Conservation (phyloP, 2,888 invertebrate species). For the Mactromeris polynyma region DNA sequence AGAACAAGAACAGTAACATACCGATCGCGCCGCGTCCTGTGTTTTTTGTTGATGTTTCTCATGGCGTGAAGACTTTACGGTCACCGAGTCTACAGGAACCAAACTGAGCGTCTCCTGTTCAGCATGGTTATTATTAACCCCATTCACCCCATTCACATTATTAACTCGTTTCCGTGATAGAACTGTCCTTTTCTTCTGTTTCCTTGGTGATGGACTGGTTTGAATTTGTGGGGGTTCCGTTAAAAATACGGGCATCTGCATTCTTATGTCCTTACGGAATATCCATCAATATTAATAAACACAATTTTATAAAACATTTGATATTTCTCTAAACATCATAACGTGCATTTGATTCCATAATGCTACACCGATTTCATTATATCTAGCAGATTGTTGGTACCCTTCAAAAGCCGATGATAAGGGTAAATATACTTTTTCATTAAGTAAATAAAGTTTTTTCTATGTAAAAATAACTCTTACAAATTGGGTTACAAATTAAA, state of each 20-base stretch:
- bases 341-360: too few relatives aligned
- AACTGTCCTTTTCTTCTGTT: conserved; percentile 48
- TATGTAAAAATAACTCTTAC: background rate
- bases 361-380: too few relatives aligned
- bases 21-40: conserved; percentile 48
- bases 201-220: conserved; percentile 49
- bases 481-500: too few relatives aligned
- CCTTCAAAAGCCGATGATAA: too few relatives aligned
- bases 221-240: conserved; percentile 68
- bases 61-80: conserved; percentile 19
- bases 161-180: conserved; percentile 8
- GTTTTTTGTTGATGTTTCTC: conserved; percentile 29
- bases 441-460: too few relatives aligned
- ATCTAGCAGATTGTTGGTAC: too few relatives aligned
- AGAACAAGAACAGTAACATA: conserved; percentile 27
- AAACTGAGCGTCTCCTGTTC: conserved; percentile 11
- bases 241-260: conserved; percentile 68
- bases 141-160: background rate
- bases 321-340: too few relatives aligned
- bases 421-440: too few relatives aligned
- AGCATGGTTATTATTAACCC: conserved; percentile 6
- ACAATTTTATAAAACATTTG: background rate
- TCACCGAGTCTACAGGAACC: conserved; percentile 10
- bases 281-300: background rate
- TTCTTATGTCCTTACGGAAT: conserved; percentile 19